Base-by-base conservation (phyloP, 2,888 invertebrate species). In the Pristionchus fissidentatus region DNA sequence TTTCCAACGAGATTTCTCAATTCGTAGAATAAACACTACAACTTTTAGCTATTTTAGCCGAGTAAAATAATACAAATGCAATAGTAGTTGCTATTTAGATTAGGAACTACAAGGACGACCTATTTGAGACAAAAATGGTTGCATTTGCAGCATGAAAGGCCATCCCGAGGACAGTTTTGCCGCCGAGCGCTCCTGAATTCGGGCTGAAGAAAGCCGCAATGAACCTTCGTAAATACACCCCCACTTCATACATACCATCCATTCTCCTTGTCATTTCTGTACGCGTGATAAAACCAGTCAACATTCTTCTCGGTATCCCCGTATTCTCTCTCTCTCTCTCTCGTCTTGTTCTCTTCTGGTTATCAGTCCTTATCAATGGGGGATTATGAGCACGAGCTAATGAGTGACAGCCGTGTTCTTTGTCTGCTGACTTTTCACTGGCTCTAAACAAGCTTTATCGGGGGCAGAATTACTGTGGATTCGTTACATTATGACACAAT, bases 101-200 rank as follows among this genome's bases (percentile, higher is more conserved):
- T 49, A 15, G 49, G 19, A 49, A 49, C 10, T 49, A 49, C 19
- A 49, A 10, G 13, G 49, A n/a, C n/a, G n/a, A n/a, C n/a, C n/a
- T n/a, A n/a, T n/a, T 41, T 41, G 75, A 43, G 15, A 52, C 8
- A n/a, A 43, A n/a, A n/a, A 43, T 43, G 10, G 19, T 19, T 26
- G 10, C 7, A 43, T 10, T 57, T 81, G n/a, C 81, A 81, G 81
- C 41, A 81, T 81, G 81, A 38, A 19, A 13, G 81, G 81, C 46
- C 81, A 81, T 57, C 81, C 81, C 62, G 81, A 81, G 46, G 81
- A 81, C 66, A 29, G 46, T n/a, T 81, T 81, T n/a, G 66, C 60
- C 1, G 26, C 52, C 26, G 81, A 81, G 49, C 79, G 79, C 57
- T 79, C 26, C 55, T 22, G 41, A 41, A 26, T 41, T 22, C n/a